Conservation (phyloP, 1,140 invertebrate genomes). For the Stegodyphus dumicola region DNA sequence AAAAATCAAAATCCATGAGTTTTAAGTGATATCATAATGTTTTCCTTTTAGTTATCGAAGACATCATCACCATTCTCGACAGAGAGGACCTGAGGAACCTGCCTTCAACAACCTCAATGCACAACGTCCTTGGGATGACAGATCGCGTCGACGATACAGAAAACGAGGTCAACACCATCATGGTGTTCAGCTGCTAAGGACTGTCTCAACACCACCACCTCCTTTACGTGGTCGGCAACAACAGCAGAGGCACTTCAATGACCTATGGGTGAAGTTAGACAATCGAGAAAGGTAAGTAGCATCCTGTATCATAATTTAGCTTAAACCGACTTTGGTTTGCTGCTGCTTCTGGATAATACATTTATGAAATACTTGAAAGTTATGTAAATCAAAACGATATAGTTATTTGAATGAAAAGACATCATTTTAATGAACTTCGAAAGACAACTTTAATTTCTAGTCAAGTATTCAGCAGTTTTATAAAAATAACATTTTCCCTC, state of each 20-base stretch:
- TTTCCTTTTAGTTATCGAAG: constrained; percentile 1
- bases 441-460: no score
- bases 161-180: constrained; percentile 27
- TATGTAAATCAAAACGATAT: background rate
- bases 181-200: constrained; percentile 21
- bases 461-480: no score
- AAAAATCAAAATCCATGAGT: no score
- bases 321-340: background rate
- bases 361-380: background rate
- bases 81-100: background rate
- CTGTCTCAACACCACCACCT: constrained; percentile 9
- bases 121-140: background rate
- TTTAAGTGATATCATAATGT: background rate
- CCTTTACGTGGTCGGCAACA: background rate
- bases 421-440: no score
- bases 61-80: background rate
- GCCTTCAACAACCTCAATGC: background rate
- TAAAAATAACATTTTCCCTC: no score
- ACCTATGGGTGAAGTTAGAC: constrained; percentile 42
- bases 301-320: no score
- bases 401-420: no score
- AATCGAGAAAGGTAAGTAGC: constrained; percentile 12
- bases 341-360: background rate
- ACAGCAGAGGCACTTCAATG: constrained; percentile 35
- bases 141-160: background rate